Evolutionary conservation across 2,113 vertebrate species (phyloP).

Genomic region (Apistogramma diplotaenia): DNA sequence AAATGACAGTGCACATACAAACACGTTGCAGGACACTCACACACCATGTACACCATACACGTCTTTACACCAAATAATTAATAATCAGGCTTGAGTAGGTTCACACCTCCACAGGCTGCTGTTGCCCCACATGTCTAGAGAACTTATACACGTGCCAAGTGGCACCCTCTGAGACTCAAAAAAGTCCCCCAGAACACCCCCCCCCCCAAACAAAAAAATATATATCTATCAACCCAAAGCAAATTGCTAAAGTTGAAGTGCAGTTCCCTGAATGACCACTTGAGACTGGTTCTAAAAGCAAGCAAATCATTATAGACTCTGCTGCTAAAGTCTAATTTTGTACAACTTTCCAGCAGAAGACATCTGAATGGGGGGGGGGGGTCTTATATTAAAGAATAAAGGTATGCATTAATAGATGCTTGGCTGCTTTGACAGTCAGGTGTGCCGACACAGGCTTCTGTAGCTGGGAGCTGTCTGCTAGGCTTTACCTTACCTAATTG

Average conservation of each 20-base stretch:
- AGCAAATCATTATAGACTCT: neutral
- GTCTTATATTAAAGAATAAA: neutral
- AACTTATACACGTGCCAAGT: neutral
- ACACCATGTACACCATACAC: too few relatives aligned
- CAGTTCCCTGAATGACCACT: neutral
- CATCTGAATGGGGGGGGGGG: rapidly evolving
- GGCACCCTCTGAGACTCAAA: rapidly evolving
- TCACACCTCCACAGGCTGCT: neutral
- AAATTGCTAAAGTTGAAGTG: neutral
- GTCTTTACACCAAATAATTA: slow-evolving; percentile 22
- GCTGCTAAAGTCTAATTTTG: neutral
- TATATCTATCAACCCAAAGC: neutral
- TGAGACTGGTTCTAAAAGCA: neutral
- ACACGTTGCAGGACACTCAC: neutral
- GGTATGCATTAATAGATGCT: too few relatives aligned
- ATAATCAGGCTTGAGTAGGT: slow-evolving; percentile 24
- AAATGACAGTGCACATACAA: neutral
- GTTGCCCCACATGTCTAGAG: neutral
- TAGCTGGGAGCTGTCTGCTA: neutral
- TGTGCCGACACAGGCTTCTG: neutral
- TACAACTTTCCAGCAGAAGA: neutral
- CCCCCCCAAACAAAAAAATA: neutral
- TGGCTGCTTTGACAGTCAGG: neutral
- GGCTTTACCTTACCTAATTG: neutral
- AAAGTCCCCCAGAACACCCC: neutral